phyloP scores from a whole-genome alignment of 2,888 invertebrate genomes.

The Trichacis sp. region DNA sequence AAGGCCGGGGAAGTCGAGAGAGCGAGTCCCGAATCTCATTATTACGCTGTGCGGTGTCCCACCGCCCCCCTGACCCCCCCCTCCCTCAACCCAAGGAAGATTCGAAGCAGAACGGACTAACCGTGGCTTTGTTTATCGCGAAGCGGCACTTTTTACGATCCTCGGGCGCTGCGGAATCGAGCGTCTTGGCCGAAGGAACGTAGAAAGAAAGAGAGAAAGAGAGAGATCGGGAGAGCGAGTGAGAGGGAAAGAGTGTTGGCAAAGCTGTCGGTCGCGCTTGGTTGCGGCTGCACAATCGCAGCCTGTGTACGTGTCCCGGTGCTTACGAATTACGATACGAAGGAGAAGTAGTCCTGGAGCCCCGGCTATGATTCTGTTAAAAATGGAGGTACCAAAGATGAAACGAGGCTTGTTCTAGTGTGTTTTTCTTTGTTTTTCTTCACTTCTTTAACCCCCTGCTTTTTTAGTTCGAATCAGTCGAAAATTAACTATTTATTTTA shows the following conservation, averaged over 20 bases:
- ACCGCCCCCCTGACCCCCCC: too few species aligned
- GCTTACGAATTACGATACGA: slow-evolving; percentile 36
- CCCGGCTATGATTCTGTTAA: too few species aligned
- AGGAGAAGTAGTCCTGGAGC: too few species aligned
- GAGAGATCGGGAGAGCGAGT: slow-evolving; percentile 1
- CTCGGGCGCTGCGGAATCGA: slow-evolving; percentile 23
- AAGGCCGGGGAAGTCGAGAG: too few species aligned
- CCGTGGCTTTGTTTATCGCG: background rate
- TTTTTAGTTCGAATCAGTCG: too few species aligned
- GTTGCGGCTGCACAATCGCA: slow-evolving; percentile 65
- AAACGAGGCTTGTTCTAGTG: too few species aligned
- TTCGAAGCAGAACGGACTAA: background rate
- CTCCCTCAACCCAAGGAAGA: background rate
- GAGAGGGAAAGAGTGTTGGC: slow-evolving; percentile 41
- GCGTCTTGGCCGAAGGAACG: slow-evolving; percentile 33
- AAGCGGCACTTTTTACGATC: slow-evolving; percentile 11
- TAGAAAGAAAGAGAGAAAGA: background rate
- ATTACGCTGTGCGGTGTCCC: too few species aligned
- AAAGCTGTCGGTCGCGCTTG: slow-evolving; percentile 41
- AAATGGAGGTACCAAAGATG: too few species aligned
- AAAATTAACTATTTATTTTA: too few species aligned
- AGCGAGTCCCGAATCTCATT: too few species aligned
- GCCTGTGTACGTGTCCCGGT: slow-evolving; percentile 49
- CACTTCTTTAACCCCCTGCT: too few species aligned
- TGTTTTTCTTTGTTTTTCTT: too few species aligned